phyloP scores from a whole-genome alignment of 2,113 vertebrate genomes.

The rabbit (Oryctolagus cuniculus) region mOryCun1.1 NC_091442.1:74650501-74651000 shows the following conservation, averaged over 20 bases:
- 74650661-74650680: neutral
- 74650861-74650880: neutral
- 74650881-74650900: neutral
- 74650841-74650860: too few species aligned
- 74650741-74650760: too few species aligned
- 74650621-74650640: neutral
- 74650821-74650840: too few species aligned
- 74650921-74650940: neutral
- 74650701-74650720: neutral
- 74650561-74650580: neutral
- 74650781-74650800: too few species aligned
- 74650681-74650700: neutral
- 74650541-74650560: neutral
- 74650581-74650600: neutral
- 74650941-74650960: neutral
- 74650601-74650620: neutral
- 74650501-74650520: neutral
- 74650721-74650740: neutral
- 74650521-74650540: neutral
- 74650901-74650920: neutral
- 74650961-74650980: neutral
- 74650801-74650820: too few species aligned
- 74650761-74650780: neutral
- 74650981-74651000: neutral
- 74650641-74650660: neutral